These are phyloP conservation scores for Helicorthomorpha holstii DNA, from an alignment of 1,140 invertebrate species.

Conservation along the genomic window DNA sequence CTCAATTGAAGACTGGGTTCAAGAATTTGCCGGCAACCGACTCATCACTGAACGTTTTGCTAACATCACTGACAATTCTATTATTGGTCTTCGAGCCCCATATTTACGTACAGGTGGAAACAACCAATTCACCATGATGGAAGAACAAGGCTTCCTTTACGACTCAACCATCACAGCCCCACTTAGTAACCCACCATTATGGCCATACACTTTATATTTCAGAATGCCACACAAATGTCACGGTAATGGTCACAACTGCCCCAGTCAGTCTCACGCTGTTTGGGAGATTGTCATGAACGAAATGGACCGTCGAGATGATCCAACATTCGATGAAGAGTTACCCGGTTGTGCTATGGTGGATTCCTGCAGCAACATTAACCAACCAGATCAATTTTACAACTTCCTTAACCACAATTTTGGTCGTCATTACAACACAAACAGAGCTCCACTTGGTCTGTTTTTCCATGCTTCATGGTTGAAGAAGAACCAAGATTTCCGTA, in stretches of 20 bases:
- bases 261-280: constrained; percentile 71
- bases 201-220: constrained; percentile 91
- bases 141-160: constrained; percentile 84
- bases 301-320: constrained; percentile 74
- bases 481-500: constrained; percentile 81
- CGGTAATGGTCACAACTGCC: constrained; percentile 80
- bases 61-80: constrained; percentile 76
- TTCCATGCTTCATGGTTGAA: constrained; percentile 92
- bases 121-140: constrained; percentile 91
- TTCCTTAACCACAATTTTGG: constrained; percentile 85
- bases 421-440: constrained; percentile 78
- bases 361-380: constrained; percentile 79
- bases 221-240: constrained; percentile 88
- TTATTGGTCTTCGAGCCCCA: constrained; percentile 73
- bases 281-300: constrained; percentile 97
- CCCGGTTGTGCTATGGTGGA: constrained; percentile 83
- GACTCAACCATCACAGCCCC: constrained; percentile 86
- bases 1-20: constrained; percentile 77
- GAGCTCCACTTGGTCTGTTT: constrained; percentile 81
- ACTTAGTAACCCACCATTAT: constrained; percentile 69
- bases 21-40: constrained; percentile 86
- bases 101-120: constrained; percentile 82
- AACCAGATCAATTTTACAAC: constrained; percentile 67
- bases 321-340: constrained; percentile 72
- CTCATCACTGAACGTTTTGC: constrained; percentile 68